Evolutionary conservation across 2,888 invertebrate genomes (phyloP), one percentile per base, ranked within the genome.

Genomic region (Anagyrus pseudococci): DNA sequence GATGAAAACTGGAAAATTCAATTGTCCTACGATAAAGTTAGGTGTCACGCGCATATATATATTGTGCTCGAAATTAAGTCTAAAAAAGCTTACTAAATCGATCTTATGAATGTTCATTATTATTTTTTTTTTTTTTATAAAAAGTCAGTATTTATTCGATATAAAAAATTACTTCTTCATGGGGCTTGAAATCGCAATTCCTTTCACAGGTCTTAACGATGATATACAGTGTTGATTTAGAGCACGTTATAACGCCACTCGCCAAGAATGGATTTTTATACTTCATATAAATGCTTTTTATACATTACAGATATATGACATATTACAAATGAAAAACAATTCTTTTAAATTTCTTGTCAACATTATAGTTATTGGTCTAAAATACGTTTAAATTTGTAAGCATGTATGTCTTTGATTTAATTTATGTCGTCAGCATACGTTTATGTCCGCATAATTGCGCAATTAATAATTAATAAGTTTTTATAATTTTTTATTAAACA

Each of bases 1-100:
- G 43, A n/a, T n/a, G n/a, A 58, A 61, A 61, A 61, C 50, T 61
- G 61, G 49, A 58, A 65, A 61, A 58, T 58, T 25, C 22, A 57
- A n/a, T n/a, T n/a, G n/a, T n/a, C n/a, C n/a, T n/a, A n/a, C n/a
- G n/a, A n/a, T n/a, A n/a, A n/a, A n/a, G n/a, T n/a, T n/a, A n/a
- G n/a, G n/a, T n/a, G n/a, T n/a, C n/a, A n/a, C n/a, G n/a, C n/a
- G n/a, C n/a, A n/a, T n/a, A n/a, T n/a, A n/a, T n/a, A n/a, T n/a
- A n/a, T n/a, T n/a, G n/a, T n/a, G n/a, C n/a, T n/a, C n/a, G n/a
- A n/a, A n/a, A n/a, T n/a, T n/a, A n/a, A n/a, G n/a, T n/a, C n/a
- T n/a, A n/a, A n/a, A n/a, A n/a, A n/a, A n/a, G n/a, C n/a, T n/a
- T n/a, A n/a, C n/a, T n/a, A n/a, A n/a, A n/a, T n/a, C n/a, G n/a